Evolutionary conservation across 2,888 invertebrate species (phyloP), one percentile per base, ranked within the genome.

Genomic region (Mechanitis mazaeus): DNA sequence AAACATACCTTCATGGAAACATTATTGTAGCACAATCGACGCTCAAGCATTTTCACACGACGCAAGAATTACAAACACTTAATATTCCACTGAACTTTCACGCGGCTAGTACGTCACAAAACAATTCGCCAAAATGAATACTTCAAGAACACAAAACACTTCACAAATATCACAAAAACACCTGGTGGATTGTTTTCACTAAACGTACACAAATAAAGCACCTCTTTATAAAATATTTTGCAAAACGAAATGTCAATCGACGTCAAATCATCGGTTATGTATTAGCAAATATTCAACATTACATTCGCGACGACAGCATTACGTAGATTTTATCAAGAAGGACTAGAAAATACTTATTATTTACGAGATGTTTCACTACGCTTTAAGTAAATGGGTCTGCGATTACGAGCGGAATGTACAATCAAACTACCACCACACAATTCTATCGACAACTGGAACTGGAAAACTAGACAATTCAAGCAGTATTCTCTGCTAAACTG

Each of bases 231-330:
- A 77, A 80, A 76, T 79, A 83, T 83, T 20, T 87, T 86, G 85
- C 84, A 85, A 87, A 86, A 87, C 75, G 81, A 80, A 80, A 83
- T 82, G 85, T 83, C 86, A 86, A 85, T 76, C 77, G 80, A 83
- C 79, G 80, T 84, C 80, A 83, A 84, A 78, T 76, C 73, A 77
- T 75, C 74, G 73, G 71, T 67, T 73, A 66, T 71, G 55, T 69
- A 74, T 66, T 65, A 65, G 64, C 59, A 47, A 28, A 47, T 54
- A 58, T 54, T 56, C 42, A 68, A 69, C 70, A 74, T 55, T 59
- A 47, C 31, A 31, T 28, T 50, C 50, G 50, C 50, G 31, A 50
- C 50, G 50, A 31, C 28, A 28, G 28, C 31, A 9, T 20, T 50
- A 11, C 31, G 1, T 31, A 3, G 11, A 12, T 50, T 31, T 50